Evolutionary conservation across 2,888 invertebrate species (phyloP).

Genomic region (Eupithecia tripunctaria): DNA sequence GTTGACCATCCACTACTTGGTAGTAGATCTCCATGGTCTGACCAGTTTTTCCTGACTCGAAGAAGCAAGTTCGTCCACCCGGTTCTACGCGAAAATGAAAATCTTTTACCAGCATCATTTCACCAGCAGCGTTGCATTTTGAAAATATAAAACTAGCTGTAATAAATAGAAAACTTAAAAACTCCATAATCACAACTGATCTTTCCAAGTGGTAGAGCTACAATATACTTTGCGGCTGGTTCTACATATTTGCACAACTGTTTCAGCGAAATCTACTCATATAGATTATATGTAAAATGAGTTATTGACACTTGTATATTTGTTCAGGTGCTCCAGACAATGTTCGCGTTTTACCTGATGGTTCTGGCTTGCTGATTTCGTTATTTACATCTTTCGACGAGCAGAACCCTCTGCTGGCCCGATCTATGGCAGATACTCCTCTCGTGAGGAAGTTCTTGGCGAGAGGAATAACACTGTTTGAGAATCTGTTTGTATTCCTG

Average conservation of each 20-base stretch:
- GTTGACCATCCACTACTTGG: constrained; percentile 90
- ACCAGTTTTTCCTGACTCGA: constrained; percentile 65
- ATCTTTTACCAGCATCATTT: constrained; percentile 64
- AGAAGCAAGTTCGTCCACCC: constrained; percentile 70
- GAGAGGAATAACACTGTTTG: constrained; percentile 84
- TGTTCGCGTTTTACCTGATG: constrained; percentile 79
- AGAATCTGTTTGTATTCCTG: constrained; percentile 86
- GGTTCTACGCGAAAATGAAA: constrained; percentile 72
- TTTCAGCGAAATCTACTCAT: neutral
- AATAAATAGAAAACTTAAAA: constrained; percentile 22
- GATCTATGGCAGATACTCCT: constrained; percentile 86
- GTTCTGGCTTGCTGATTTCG: constrained; percentile 88
- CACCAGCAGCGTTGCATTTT: constrained; percentile 41
- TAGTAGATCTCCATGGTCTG: constrained; percentile 74
- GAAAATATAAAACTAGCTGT: constrained; percentile 38
- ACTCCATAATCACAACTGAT: constrained; percentile 15
- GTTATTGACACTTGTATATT: constrained; percentile 8
- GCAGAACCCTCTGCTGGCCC: constrained; percentile 82
- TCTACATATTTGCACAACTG: constrained; percentile 49
- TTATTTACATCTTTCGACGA: constrained; percentile 83
- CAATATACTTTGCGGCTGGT: constrained; percentile 5
- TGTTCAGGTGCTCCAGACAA: constrained; percentile 87
- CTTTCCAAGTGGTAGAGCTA: neutral
- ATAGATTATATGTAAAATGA: neutral
- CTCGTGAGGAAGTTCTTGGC: constrained; percentile 86